phyloP scores from a whole-genome alignment of 2,797 vertebrate species.

The Periparus ater region DNA sequence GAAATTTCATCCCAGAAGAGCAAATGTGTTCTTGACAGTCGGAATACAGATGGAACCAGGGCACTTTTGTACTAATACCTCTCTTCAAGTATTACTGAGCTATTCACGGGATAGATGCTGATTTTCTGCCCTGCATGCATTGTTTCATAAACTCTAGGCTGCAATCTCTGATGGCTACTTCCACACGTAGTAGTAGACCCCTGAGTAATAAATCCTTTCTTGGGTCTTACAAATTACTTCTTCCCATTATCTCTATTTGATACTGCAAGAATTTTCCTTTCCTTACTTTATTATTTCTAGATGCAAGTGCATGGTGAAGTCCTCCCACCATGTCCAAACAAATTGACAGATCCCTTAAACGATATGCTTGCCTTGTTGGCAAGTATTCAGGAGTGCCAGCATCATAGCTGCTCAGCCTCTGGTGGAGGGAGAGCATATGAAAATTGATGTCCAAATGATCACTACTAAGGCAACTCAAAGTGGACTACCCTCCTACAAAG shows the following conservation, averaged over 20 bases:
- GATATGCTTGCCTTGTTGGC: not conserved
- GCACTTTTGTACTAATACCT: not conserved
- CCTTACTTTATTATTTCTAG: not conserved
- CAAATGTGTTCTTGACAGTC: slow-evolving; percentile 1
- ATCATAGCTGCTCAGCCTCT: not conserved
- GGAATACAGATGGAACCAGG: not conserved
- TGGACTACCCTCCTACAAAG: not conserved
- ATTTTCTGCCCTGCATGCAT: not conserved
- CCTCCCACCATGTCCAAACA: not conserved
- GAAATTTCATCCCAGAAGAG: not conserved
- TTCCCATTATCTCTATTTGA: not conserved
- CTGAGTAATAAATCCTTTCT: not conserved
- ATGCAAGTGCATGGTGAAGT: not conserved
- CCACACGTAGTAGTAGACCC: not conserved
- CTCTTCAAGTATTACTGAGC: not conserved
- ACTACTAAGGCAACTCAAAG: not conserved
- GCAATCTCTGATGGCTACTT: not conserved
- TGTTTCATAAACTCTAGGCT: not conserved
- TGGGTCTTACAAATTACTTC: not conserved
- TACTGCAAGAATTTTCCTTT: not conserved
- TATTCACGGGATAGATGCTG: not conserved
- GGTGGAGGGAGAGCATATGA: not conserved
- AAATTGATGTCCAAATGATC: not conserved
- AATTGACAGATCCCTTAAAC: not conserved
- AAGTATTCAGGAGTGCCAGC: not conserved